Evolutionary conservation across 2,797 vertebrate species (phyloP).

Genomic region (Margarornis squamiger): DNA sequence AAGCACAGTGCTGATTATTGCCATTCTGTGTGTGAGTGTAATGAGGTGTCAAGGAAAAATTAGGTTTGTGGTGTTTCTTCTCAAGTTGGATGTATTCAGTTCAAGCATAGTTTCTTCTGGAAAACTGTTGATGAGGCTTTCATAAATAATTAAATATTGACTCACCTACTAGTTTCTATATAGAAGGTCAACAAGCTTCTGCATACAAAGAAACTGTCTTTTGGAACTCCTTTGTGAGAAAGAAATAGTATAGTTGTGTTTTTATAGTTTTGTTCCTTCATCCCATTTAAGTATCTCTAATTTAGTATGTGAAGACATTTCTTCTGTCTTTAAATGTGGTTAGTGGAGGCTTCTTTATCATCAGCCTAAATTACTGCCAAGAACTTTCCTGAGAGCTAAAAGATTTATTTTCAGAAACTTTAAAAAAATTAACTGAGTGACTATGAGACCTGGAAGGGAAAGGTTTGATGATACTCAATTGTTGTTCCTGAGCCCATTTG

Average conservation of each 20-base stretch:
- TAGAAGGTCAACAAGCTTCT: background rate
- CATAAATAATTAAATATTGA: background rate
- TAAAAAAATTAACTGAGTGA: background rate
- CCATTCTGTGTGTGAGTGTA: conserved; percentile 24
- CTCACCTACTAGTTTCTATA: background rate
- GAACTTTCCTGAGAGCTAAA: background rate
- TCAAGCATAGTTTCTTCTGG: background rate
- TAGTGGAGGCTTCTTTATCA: background rate
- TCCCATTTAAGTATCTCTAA: background rate
- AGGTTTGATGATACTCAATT: background rate
- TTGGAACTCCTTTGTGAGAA: conserved; percentile 2
- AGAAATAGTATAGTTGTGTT: background rate
- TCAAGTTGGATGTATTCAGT: conserved; percentile 25
- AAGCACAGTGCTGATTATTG: conserved; percentile 22
- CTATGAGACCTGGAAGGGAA: background rate
- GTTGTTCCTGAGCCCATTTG: background rate
- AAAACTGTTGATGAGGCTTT: background rate
- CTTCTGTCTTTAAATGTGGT: background rate
- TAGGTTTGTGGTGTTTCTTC: conserved; percentile 50
- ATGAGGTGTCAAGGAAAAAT: conserved; percentile 33
- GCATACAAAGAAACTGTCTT: background rate
- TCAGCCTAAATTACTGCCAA: background rate
- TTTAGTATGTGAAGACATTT: background rate
- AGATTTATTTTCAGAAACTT: background rate
- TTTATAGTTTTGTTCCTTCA: background rate